phyloP scores from a whole-genome alignment of 2,797 vertebrate species.

The Platyrinchus mystaceus region DNA sequence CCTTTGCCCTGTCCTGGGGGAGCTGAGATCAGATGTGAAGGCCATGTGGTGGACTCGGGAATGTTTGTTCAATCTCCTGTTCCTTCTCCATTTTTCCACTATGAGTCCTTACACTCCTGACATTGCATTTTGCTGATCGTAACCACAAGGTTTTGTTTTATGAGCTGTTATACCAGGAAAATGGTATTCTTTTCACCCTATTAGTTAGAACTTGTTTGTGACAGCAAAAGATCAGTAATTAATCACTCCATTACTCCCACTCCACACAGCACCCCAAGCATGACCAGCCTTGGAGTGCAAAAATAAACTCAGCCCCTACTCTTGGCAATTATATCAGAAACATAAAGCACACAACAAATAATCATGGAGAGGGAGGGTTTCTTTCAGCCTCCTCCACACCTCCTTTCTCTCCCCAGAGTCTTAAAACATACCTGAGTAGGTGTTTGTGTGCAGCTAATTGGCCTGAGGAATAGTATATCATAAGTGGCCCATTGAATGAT shows the following conservation, averaged over 20 bases:
- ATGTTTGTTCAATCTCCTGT: conserved; percentile 43
- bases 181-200: conserved; percentile 44
- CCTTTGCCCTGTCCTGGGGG: background rate
- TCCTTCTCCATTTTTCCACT: conserved; percentile 44
- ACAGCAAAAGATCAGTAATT: background rate
- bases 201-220: conserved; percentile 51
- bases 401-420: background rate
- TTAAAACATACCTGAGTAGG: background rate
- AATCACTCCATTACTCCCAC: background rate
- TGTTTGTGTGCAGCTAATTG: conserved; percentile 18
- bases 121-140: background rate
- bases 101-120: conserved; percentile 5
- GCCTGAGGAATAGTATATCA: background rate
- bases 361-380: background rate
- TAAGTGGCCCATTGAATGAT: background rate
- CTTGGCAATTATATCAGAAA: background rate
- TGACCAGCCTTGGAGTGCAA: background rate
- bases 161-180: conserved; percentile 44
- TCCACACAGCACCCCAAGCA: background rate
- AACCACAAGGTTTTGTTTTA: conserved; percentile 59
- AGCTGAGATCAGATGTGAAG: conserved; percentile 31
- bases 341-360: background rate
- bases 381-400: background rate
- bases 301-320: background rate
- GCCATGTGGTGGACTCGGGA: background rate